Evolutionary conservation across 2,888 invertebrate genomes (phyloP).

Genomic region (Artemia sinica): DNA sequence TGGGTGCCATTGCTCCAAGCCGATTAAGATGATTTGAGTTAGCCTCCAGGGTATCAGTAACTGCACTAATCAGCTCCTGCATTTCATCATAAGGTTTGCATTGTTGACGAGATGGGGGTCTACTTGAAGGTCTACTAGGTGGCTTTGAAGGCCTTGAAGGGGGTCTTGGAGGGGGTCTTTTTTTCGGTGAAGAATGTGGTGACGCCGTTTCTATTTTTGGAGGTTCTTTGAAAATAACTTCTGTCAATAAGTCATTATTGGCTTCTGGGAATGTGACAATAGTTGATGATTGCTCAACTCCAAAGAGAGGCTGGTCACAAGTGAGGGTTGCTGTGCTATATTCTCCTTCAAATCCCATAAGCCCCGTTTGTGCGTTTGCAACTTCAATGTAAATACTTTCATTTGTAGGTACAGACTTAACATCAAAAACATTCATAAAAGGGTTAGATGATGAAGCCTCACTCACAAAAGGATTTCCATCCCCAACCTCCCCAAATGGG

Average conservation of each 20-base stretch:
- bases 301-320: constrained; percentile 39
- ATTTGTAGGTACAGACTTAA: background rate
- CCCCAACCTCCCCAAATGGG: background rate
- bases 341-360: constrained; percentile 24
- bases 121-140: background rate
- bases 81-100: constrained; percentile 50
- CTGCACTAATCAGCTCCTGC: constrained; percentile 63
- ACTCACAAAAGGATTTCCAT: background rate
- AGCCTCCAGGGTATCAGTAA: constrained; percentile 72
- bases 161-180: constrained; percentile 18
- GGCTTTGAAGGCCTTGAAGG: constrained; percentile 17
- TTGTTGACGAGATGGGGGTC: constrained; percentile 22
- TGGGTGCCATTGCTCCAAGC: constrained; percentile 67
- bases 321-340: constrained; percentile 31
- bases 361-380: constrained; percentile 12
- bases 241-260: background rate
- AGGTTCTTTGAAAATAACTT: constrained; percentile 1
- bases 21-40: constrained; percentile 67
- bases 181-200: constrained; percentile 7
- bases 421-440: background rate
- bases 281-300: constrained; percentile 35
- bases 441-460: background rate
- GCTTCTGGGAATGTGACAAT: constrained; percentile 16
- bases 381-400: background rate
- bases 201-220: background rate